Conservation (phyloP, 2,888 invertebrate species). For the Acronicta alni region DNA sequence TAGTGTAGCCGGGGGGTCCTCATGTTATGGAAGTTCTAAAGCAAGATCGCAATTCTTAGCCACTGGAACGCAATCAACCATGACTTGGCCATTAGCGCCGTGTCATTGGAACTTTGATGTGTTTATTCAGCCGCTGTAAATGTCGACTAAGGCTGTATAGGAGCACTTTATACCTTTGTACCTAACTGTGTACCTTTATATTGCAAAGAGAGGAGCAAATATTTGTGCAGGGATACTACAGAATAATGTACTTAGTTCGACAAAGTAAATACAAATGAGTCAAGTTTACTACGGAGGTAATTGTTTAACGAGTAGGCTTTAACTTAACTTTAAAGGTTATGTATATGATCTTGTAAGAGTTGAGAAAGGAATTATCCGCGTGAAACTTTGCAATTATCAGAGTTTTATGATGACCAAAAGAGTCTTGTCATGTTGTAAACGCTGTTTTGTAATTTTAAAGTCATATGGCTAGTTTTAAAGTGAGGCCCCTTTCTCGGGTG, state of each 20-base stretch:
- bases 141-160: constrained; percentile 13
- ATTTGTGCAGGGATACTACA: constrained; percentile 15
- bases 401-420: constrained; percentile 37
- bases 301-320: constrained; percentile 36
- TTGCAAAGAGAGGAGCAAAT: constrained; percentile 19
- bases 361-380: constrained; percentile 11
- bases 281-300: constrained; percentile 21
- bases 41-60: constrained; percentile 43
- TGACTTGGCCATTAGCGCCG: constrained; percentile 56
- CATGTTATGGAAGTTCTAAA: constrained; percentile 45
- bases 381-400: constrained; percentile 16
- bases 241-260: constrained; percentile 19
- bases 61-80: constrained; percentile 50
- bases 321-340: constrained; percentile 26
- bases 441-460: constrained; percentile 27
- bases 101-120: constrained; percentile 58
- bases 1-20: constrained; percentile 51
- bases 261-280: constrained; percentile 13
- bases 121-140: constrained; percentile 56
- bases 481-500: constrained; percentile 42
- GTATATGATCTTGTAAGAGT: constrained; percentile 8
- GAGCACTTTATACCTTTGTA: too few relatives aligned
- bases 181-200: constrained; percentile 1
- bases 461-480: constrained; percentile 17
- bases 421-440: constrained; percentile 30